These are phyloP conservation scores for Synodontis membranacea DNA, from an alignment of 2,113 vertebrate genomes.

Conservation along the genomic window DNA sequence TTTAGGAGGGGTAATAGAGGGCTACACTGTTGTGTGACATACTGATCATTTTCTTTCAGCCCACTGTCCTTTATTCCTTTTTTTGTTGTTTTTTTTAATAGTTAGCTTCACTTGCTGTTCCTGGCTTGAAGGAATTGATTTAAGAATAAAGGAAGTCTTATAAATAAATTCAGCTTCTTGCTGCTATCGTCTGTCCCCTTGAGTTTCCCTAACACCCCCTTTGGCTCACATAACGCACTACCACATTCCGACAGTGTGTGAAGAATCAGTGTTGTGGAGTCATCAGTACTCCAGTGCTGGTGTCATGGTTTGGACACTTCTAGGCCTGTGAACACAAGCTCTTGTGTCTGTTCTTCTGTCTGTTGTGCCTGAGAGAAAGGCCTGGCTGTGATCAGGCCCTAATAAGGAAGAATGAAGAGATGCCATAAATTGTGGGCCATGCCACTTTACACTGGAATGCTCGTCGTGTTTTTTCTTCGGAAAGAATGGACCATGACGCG, in stretches of 20 bases:
- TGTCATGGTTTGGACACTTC: constrained; percentile 2
- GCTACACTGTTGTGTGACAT: neutral
- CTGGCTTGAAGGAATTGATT: constrained; percentile 19
- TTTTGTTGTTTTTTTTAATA: neutral
- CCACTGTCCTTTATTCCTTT: neutral
- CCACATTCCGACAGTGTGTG: constrained; percentile 7
- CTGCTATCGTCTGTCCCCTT: constrained; percentile 11
- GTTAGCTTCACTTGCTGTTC: constrained; percentile 6
- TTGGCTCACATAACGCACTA: constrained; percentile 21
- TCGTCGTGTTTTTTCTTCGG: constrained; percentile 48
- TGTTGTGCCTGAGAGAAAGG: constrained; percentile 8
- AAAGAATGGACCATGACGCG: constrained; percentile 38
- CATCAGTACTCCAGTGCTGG: neutral
- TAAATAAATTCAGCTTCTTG: constrained; percentile 14
- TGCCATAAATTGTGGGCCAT: constrained; percentile 37
- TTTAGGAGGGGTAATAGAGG: neutral
- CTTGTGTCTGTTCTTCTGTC: constrained; percentile 18
- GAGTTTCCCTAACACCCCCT: constrained; percentile 25
- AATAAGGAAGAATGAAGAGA: constrained; percentile 44
- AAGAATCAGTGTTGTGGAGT: constrained; percentile 3
- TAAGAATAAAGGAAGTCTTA: constrained; percentile 26
- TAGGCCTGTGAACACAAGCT: constrained; percentile 6
- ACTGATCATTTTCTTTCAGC: neutral
- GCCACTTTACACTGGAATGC: constrained; percentile 48
- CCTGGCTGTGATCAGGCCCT: constrained; percentile 37